Conservation (phyloP, 2,888 invertebrate genomes). For the Polia nebulosa region DNA sequence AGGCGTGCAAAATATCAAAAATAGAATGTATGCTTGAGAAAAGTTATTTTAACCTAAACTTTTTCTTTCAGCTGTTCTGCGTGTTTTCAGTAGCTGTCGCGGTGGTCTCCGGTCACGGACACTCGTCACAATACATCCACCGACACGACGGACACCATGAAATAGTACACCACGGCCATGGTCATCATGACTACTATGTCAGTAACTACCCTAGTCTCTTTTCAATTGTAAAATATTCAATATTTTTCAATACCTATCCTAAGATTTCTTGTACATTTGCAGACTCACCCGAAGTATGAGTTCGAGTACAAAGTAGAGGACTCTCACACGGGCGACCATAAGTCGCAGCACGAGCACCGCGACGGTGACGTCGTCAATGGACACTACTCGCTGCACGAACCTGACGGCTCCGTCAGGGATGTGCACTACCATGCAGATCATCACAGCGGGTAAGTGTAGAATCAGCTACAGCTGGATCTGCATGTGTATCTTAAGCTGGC, state of each 20-base stretch:
- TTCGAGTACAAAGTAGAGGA: slow-evolving; percentile 89
- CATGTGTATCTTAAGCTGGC: background rate
- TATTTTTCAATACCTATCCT: background rate
- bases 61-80: slow-evolving; percentile 45
- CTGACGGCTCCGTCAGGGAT: slow-evolving; percentile 87
- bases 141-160: slow-evolving; percentile 78
- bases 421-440: slow-evolving; percentile 87
- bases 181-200: slow-evolving; percentile 59
- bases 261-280: slow-evolving; percentile 5
- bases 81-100: slow-evolving; percentile 33
- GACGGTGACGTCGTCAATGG: slow-evolving; percentile 86
- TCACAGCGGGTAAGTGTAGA: slow-evolving; percentile 43
- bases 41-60: background rate
- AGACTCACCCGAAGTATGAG: slow-evolving; percentile 88
- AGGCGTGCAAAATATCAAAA: no score
- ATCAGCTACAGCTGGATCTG: background rate
- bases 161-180: slow-evolving; percentile 71
- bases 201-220: background rate
- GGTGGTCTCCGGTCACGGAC: slow-evolving; percentile 44
- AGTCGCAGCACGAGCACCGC: slow-evolving; percentile 86
- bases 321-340: slow-evolving; percentile 88
- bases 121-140: slow-evolving; percentile 68
- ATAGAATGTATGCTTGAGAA: background rate
- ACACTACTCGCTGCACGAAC: slow-evolving; percentile 82
- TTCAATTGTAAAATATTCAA: background rate